Percentiles rank a stretch among this genome's conserved stretches.
Evolutionary conservation across 2,888 invertebrate genomes (phyloP).

Genomic region (Pseudanteris insignis): DNA sequence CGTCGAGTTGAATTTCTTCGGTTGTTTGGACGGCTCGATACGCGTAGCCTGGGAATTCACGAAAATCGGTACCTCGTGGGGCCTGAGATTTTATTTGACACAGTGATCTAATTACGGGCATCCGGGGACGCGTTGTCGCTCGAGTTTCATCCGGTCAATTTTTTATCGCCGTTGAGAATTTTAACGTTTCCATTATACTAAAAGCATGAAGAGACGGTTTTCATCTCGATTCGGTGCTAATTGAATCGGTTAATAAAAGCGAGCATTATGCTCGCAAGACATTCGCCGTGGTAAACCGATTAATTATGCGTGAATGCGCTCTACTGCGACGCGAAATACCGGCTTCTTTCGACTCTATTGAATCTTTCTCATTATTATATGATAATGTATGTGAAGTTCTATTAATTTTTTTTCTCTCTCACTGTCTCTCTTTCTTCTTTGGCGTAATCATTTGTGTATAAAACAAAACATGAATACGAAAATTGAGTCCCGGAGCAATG

Average conservation of each 20-base stretch:
- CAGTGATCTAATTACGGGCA: conserved; percentile 8
- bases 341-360: conserved; percentile 18
- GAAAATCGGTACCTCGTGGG: too few relatives aligned
- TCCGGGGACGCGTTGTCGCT: not conserved
- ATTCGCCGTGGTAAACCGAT: conserved; percentile 3
- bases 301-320: conserved; percentile 24
- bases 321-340: conserved; percentile 17
- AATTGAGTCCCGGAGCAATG: conserved; percentile 18
- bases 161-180: not conserved
- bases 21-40: too few relatives aligned
- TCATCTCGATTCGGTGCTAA: not conserved
- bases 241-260: conserved; percentile 7
- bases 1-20: too few relatives aligned
- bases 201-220: not conserved
- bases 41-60: too few relatives aligned
- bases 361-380: conserved; percentile 25
- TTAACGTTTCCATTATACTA: not conserved
- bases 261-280: not conserved
- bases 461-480: conserved; percentile 26
- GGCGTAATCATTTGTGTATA: conserved; percentile 20
- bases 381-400: conserved; percentile 26
- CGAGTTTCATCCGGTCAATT: not conserved
- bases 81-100: conserved; percentile 3
- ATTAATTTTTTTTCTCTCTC: conserved; percentile 22
- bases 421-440: too few relatives aligned